These are phyloP conservation scores for Pavo muticus DNA, from an alignment of 2,113 vertebrate genomes.

Conservation along the genomic window DNA sequence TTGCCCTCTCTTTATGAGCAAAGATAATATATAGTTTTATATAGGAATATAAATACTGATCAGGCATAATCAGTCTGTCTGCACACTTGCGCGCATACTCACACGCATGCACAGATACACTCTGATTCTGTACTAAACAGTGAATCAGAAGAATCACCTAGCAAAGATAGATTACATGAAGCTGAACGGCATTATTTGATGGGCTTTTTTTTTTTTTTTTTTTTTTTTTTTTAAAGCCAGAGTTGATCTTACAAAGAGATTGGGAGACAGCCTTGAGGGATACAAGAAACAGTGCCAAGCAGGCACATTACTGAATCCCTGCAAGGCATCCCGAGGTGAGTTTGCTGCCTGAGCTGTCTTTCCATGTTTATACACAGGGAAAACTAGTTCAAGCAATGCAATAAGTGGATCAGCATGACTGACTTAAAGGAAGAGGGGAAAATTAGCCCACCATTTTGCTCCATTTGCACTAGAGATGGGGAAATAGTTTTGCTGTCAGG, in stretches of 20 bases:
- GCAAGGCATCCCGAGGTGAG: slow-evolving; percentile 73
- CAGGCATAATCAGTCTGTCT: not conserved
- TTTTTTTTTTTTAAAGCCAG: slow-evolving; percentile 13
- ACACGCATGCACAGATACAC: not conserved
- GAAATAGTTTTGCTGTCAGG: slow-evolving; percentile 65
- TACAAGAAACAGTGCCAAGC: slow-evolving; percentile 75
- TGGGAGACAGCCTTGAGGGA: slow-evolving; percentile 79
- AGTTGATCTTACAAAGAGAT: slow-evolving; percentile 75
- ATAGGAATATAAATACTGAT: slow-evolving; percentile 41
- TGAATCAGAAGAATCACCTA: slow-evolving; percentile 63
- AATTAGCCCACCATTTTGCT: slow-evolving; percentile 58
- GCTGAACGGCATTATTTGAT: slow-evolving; percentile 60
- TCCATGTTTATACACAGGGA: slow-evolving; percentile 66
- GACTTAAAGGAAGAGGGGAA: slow-evolving; percentile 43
- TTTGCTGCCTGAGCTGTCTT: slow-evolving; percentile 61
- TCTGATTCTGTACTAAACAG: slow-evolving; percentile 24
- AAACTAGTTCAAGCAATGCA: slow-evolving; percentile 68
- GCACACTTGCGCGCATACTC: not conserved
- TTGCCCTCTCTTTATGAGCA: slow-evolving; percentile 49
- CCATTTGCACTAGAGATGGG: slow-evolving; percentile 55
- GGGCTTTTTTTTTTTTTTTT: not conserved
- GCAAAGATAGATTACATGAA: slow-evolving; percentile 44
- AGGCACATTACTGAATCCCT: slow-evolving; percentile 73
- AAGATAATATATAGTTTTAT: slow-evolving; percentile 39
- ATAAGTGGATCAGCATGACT: slow-evolving; percentile 61